Evolutionary conservation across 2,888 invertebrate species (phyloP), one percentile per base, ranked within the genome.

Genomic region (Agrochola lychnidis): DNA sequence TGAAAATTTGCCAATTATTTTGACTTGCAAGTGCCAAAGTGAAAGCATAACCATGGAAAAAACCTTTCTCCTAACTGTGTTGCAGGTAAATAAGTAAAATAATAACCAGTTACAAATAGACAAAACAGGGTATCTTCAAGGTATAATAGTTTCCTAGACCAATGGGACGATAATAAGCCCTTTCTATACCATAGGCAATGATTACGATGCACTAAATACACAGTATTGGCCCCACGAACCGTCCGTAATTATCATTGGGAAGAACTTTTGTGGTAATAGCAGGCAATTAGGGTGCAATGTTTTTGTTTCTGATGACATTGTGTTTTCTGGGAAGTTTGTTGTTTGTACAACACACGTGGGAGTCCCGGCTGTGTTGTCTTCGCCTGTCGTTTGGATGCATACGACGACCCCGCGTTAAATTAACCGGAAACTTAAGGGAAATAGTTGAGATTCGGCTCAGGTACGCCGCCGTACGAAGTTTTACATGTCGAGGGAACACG

Each of bases 391-490:
- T 94, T 91, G 90, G 92, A 93, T 93, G 94, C 95, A 95, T 94
- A 93, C 94, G 93, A 92, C 93, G 94, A 93, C 92, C 92, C 78
- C 92, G 92, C 85, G 94, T 96, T 96, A 96, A 96, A 96, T 96
- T 95, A 95, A 95, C 95, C 95, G 95, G 95, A 95, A 96, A 95
- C 93, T 90, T 92, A 91, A 93, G 93, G 95, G 94, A 94, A 93
- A 94, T 94, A 93, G 94, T 96, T 95, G 93, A 94, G 92, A 96
- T 95, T 94, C 94, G 91, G 90, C 91, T 92, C 94, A 93, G 93
- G 94, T 94, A 88, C 76, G 59, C 88, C 76, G 59, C 88, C 89
- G 93, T 91, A 93, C 92, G 25, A 83, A 85, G 79, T 82, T 78
- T 76, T 73, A 86, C 81, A 76, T 71, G 53, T 62, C 62, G 40